A percentile compares a stretch with the other conserved stretches of the same genome.
Conservation (phyloP, 2,113 vertebrate species). For the Acrocephalus arundinaceus region DNA sequence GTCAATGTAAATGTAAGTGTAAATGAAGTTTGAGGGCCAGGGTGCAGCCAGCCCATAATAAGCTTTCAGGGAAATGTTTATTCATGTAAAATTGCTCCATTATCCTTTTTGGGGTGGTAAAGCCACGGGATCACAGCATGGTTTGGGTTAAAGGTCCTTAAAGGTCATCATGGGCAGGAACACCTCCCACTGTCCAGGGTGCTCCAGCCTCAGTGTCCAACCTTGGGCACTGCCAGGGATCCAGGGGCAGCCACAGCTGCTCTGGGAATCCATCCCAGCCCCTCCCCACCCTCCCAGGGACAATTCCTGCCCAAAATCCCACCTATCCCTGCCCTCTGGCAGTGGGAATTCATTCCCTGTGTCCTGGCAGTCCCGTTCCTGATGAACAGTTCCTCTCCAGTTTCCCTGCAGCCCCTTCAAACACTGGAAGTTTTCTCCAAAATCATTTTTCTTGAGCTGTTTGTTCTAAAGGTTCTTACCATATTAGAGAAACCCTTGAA, state of each 20-base stretch:
- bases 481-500: neutral
- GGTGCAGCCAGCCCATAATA: accelerated
- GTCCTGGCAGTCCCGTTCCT: neutral
- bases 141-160: neutral
- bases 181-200: neutral
- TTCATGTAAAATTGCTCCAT: neutral
- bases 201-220: neutral
- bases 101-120: neutral
- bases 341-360: neutral
- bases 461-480: neutral
- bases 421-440: neutral
- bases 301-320: neutral
- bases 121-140: neutral
- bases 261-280: neutral
- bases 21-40: too few relatives aligned
- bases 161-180: neutral
- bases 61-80: neutral
- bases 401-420: neutral
- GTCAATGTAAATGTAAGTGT: neutral
- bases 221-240: neutral
- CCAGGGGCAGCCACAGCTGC: neutral
- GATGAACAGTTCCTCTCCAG: neutral
- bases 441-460: neutral
- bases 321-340: neutral
- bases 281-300: neutral